These are phyloP conservation scores for Coptotermes formosanus DNA, from an alignment of 1,140 invertebrate species.

Conservation along the genomic window DNA sequence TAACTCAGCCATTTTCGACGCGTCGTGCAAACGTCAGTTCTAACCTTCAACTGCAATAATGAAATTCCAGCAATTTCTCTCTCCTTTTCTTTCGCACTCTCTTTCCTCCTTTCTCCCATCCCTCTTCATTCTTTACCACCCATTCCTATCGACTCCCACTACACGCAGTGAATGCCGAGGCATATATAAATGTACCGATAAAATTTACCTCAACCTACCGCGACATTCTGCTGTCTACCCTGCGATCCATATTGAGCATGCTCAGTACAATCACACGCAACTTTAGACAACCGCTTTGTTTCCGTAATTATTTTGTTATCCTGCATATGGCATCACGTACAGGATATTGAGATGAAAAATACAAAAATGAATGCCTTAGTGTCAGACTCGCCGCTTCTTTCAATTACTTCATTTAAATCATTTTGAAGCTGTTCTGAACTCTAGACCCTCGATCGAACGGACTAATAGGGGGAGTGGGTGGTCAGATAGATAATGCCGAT, in stretches of 20 bases:
- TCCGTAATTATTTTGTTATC: background rate
- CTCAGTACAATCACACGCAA: background rate
- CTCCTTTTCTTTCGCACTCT: background rate
- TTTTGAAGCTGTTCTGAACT: too few relatives aligned
- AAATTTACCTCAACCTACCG: background rate
- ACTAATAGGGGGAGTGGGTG: too few relatives aligned
- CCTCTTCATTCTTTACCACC: background rate
- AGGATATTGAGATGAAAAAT: too few relatives aligned
- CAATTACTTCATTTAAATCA: too few relatives aligned
- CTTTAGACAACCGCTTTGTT: background rate
- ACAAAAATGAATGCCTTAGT: too few relatives aligned
- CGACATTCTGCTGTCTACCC: background rate
- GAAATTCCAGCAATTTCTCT: background rate
- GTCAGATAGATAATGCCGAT: too few relatives aligned
- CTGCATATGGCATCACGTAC: too few relatives aligned
- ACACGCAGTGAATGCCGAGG: background rate
- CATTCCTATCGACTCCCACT: background rate
- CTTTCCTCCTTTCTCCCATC: background rate
- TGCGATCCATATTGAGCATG: background rate
- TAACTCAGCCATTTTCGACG: conserved; percentile 5
- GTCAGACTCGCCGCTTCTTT: too few relatives aligned
- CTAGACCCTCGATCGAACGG: too few relatives aligned
- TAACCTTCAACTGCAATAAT: conserved; percentile 13
- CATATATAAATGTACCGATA: background rate
- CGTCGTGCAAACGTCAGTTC: background rate